Base-by-base conservation (phyloP, 2,113 vertebrate genomes). In the Psophia crepitans region DNA sequence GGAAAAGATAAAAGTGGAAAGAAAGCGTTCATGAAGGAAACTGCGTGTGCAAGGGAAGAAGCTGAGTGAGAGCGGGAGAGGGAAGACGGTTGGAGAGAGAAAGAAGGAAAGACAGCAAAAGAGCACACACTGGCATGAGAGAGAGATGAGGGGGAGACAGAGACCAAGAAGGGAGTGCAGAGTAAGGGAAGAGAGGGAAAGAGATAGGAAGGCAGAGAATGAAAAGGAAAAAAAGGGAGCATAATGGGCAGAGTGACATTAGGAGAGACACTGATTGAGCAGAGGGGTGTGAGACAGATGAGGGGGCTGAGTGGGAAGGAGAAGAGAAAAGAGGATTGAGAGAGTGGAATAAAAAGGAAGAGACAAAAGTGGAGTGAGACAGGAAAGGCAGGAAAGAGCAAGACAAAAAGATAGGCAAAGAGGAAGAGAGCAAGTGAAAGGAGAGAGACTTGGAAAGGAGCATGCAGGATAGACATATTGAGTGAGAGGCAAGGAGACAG, bases 151-250 rank as follows among this genome's bases (percentile, higher is more conserved):
- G 6, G 18, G 4, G 8, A 80, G 37, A 35, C 5, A 35, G 41
- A 39, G 9, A 8, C 4, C 2, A 5, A 61, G 46, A 51, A 79
- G 11, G 5, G 19, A 66, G 20, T 0, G 0, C 24, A 78, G n/a
- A 84, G 20, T 15, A 44, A 61, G 33, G 9, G 7, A 6, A 58
- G 32, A 58, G 37, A 81, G 11, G 11, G 9, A 27, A 63, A 68
- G 13, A 82, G 5, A 33, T 0, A 49, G 24, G 33, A 84, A 64
- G n/a, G 46, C 15, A 61, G 10, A 64, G 35, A 68, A 56, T 56
- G 15, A 37, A 17, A 48, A 61, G 60, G 4, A 65, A 58, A 8
- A 56, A 14, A 24, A 46, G 24, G 41, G 14, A 58, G n/a, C 2
- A 49, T 12, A 32, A 15, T 63, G 13, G 13, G 43, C 58, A 37